Evolutionary conservation across 2,113 vertebrate species (phyloP).

Genomic region (Pelusios castaneus): DNA sequence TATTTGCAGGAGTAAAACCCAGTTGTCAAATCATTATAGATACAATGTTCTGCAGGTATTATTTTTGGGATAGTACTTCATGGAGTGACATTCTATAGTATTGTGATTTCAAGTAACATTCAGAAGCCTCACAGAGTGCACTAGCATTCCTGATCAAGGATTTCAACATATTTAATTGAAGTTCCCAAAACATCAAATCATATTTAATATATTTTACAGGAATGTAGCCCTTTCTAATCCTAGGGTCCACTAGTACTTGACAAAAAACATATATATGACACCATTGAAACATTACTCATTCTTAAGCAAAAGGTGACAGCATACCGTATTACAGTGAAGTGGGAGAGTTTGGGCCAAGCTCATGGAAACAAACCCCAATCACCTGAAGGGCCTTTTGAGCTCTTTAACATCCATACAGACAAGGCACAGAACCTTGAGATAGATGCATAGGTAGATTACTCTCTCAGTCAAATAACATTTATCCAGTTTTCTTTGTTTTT

Average conservation of each 20-base stretch:
- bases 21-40: neutral
- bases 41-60: neutral
- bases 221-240: neutral
- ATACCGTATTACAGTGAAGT: neutral
- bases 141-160: neutral
- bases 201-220: neutral
- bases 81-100: neutral
- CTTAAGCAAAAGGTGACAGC: neutral
- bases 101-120: neutral
- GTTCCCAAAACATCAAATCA: neutral
- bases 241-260: neutral
- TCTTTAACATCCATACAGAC: neutral
- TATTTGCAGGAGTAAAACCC: neutral
- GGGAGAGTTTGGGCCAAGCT: neutral
- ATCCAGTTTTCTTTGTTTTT: neutral
- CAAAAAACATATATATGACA: neutral
- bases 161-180: neutral
- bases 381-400: neutral
- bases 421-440: neutral
- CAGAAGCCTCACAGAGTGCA: neutral
- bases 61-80: neutral
- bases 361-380: neutral
- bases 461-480: neutral
- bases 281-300: neutral
- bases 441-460: neutral